Percentiles rank a stretch among this genome's conserved stretches.
These are phyloP conservation scores for Biston betularia DNA, from an alignment of 2,888 invertebrate genomes.

Conservation along the genomic window DNA sequence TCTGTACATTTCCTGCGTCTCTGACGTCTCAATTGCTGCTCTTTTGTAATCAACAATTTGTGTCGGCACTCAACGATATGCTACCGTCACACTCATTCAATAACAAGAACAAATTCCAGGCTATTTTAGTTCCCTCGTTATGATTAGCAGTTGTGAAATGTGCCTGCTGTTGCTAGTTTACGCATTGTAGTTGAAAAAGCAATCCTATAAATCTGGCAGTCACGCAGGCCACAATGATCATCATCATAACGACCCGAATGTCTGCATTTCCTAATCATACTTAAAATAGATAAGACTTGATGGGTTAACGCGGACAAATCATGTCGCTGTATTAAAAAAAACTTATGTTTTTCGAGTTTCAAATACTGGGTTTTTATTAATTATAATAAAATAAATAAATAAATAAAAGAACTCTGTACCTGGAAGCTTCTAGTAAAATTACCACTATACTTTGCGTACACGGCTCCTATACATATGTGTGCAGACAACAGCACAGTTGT, in stretches of 20 bases:
- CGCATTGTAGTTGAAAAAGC: constrained; percentile 43
- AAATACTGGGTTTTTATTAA: too few species aligned
- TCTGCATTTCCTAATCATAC: constrained; percentile 29
- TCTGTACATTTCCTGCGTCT: constrained; percentile 76
- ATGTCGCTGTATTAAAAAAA: too few species aligned
- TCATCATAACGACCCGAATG: constrained; percentile 41
- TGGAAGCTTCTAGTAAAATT: too few species aligned
- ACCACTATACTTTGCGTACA: too few species aligned
- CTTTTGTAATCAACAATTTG: constrained; percentile 85
- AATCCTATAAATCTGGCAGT: constrained; percentile 47
- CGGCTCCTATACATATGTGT: too few species aligned
- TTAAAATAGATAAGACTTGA: neutral
- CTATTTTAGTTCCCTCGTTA: constrained; percentile 71
- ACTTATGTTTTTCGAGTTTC: too few species aligned
- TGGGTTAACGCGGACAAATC: too few species aligned
- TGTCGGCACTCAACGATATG: constrained; percentile 72
- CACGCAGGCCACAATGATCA: constrained; percentile 40
- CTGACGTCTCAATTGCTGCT: constrained; percentile 83
- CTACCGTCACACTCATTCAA: constrained; percentile 71
- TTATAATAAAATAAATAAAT: too few species aligned
- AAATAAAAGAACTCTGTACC: too few species aligned
- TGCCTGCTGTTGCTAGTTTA: constrained; percentile 37
- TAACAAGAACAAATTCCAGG: constrained; percentile 75
- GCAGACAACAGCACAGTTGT: too few species aligned
- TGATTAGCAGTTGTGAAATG: constrained; percentile 60